A percentile compares a stretch with the other conserved stretches of the same genome.
These are phyloP conservation scores for Netelia melanura DNA, from an alignment of 2,888 invertebrate genomes.

Conservation along the genomic window DNA sequence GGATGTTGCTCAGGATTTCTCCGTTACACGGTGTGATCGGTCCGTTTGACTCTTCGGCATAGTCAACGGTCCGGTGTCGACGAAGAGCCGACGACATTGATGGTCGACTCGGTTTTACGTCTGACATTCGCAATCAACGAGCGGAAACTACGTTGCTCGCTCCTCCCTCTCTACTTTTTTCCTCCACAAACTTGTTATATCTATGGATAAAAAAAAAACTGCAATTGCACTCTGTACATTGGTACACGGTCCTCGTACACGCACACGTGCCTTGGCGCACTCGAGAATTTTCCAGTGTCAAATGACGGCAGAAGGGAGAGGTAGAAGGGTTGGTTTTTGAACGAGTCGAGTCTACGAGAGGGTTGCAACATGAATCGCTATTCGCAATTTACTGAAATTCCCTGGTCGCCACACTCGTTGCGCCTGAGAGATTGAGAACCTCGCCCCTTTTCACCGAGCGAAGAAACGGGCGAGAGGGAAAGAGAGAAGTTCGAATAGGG, in stretches of 20 bases:
- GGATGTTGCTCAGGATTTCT: no score
- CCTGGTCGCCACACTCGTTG: background rate
- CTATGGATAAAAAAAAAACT: background rate
- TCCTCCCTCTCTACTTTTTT: constrained; percentile 17
- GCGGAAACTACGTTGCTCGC: constrained; percentile 70
- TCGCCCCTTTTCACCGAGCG: constrained; percentile 26
- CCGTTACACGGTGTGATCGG: constrained; percentile 18
- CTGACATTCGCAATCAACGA: constrained; percentile 74
- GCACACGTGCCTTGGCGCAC: background rate
- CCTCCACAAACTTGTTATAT: background rate
- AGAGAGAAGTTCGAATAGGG: constrained; percentile 14
- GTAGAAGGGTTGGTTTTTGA: background rate
- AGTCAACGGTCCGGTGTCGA: constrained; percentile 42
- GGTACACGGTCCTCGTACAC: constrained; percentile 1
- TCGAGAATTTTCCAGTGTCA: constrained; percentile 17
- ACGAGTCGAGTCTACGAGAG: constrained; percentile 4
- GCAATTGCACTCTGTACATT: background rate
- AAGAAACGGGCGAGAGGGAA: constrained; percentile 19
- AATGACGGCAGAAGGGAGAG: background rate
- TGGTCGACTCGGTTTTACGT: constrained; percentile 59
- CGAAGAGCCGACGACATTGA: constrained; percentile 29
- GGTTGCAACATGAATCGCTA: constrained; percentile 44
- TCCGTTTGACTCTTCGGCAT: background rate
- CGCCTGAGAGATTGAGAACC: background rate
- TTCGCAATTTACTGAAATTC: constrained; percentile 63